These are phyloP conservation scores for Azorinus chamasolen DNA, from an alignment of 2,888 invertebrate genomes.

Conservation along the genomic window DNA sequence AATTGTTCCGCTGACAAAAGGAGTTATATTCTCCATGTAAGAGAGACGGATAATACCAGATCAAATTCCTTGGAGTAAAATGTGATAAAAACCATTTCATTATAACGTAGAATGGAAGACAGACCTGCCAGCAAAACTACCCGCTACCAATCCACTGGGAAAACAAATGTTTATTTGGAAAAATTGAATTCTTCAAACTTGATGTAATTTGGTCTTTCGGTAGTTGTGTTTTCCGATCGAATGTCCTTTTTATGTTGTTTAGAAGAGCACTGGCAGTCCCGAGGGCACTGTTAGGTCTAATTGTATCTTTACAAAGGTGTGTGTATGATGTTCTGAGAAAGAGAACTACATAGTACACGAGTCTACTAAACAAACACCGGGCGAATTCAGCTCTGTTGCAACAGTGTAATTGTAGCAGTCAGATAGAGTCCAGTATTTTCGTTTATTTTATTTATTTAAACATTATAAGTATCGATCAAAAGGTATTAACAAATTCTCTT, in stretches of 20 bases:
- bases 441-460: no score
- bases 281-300: no score
- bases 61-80: slow-evolving; percentile 23
- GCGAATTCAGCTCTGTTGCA: no score
- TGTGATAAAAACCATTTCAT: slow-evolving; percentile 35
- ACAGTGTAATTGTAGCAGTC: no score
- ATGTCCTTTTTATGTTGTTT: slow-evolving; percentile 18
- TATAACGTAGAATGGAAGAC: slow-evolving; percentile 3
- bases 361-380: no score
- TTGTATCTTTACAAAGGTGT: no score
- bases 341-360: no score
- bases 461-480: no score
- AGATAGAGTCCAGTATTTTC: no score
- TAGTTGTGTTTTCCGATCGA: slow-evolving; percentile 13
- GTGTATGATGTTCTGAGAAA: no score
- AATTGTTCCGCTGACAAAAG: neutral
- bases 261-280: no score
- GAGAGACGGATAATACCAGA: slow-evolving; percentile 10
- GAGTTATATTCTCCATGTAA: slow-evolving; percentile 9
- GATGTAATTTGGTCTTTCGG: slow-evolving; percentile 6
- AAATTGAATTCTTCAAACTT: slow-evolving; percentile 41
- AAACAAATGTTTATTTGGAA: neutral
- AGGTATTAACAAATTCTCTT: no score
- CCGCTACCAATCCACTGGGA: slow-evolving; percentile 10
- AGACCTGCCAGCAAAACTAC: slow-evolving; percentile 27